A percentile compares a stretch with the other conserved stretches of the same genome.
These are phyloP conservation scores for Gallinago jamesoni DNA, from an alignment of 2,113 vertebrate genomes.

Conservation along the genomic window DNA sequence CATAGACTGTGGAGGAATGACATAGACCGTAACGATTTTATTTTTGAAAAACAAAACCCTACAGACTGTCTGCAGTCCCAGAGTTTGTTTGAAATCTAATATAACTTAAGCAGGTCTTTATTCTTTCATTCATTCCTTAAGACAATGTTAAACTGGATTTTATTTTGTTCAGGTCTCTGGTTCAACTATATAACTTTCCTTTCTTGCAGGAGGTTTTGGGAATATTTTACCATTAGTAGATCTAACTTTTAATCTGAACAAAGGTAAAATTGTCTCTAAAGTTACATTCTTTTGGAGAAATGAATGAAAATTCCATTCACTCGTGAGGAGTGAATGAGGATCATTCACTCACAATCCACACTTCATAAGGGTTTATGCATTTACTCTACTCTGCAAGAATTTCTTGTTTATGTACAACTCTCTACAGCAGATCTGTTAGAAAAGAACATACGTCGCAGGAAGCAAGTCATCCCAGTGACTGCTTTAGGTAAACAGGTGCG, in stretches of 20 bases:
- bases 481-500: neutral
- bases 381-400: neutral
- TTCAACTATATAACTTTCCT: neutral
- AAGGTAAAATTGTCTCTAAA: neutral
- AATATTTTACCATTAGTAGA: neutral
- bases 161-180: neutral
- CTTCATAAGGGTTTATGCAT: neutral
- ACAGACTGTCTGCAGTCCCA: neutral
- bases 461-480: neutral
- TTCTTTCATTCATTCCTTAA: neutral
- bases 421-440: neutral
- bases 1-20: neutral
- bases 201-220: neutral
- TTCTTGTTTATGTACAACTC: neutral
- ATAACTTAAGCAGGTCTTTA: neutral
- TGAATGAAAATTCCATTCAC: neutral
- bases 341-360: neutral
- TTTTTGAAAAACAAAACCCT: neutral
- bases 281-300: neutral
- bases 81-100: neutral
- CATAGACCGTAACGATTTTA: neutral
- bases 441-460: neutral
- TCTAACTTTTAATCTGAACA: neutral
- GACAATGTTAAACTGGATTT: neutral
- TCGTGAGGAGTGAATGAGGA: neutral